phyloP scores from a whole-genome alignment of 2,113 vertebrate species.

The Bufo gargarizans region DNA sequence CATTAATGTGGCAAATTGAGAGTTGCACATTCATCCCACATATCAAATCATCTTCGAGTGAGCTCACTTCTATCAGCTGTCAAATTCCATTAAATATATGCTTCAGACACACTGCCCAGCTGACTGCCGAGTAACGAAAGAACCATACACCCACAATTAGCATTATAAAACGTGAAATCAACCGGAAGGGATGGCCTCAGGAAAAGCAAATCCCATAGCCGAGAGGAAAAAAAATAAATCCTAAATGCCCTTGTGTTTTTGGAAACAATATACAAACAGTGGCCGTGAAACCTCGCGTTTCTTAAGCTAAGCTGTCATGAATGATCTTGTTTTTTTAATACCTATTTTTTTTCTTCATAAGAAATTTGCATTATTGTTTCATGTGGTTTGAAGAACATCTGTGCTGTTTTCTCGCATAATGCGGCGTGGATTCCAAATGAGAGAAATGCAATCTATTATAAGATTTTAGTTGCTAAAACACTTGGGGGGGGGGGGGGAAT shows the following conservation, averaged over 20 bases:
- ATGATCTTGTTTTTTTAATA: constrained; percentile 71
- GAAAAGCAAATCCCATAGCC: constrained; percentile 78
- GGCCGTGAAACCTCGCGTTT: constrained; percentile 65
- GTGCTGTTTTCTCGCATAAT: constrained; percentile 75
- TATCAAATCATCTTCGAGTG: constrained; percentile 98
- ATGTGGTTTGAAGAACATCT: constrained; percentile 78
- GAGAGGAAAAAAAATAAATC: constrained; percentile 67
- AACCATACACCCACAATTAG: constrained; percentile 89
- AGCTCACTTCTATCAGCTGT: constrained; percentile 97
- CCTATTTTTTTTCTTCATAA: constrained; percentile 63
- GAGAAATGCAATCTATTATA: constrained; percentile 75
- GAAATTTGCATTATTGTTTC: constrained; percentile 81
- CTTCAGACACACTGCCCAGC: constrained; percentile 91
- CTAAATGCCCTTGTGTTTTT: constrained; percentile 72
- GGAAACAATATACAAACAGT: constrained; percentile 71
- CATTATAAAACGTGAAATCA: constrained; percentile 99
- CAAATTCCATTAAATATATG: constrained; percentile 98
- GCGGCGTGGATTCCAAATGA: constrained; percentile 70
- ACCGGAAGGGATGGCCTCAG: constrained; percentile 90
- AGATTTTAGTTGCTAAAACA: constrained; percentile 71
- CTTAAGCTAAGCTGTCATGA: constrained; percentile 65
- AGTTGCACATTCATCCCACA: constrained; percentile 92
- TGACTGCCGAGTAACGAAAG: constrained; percentile 91
- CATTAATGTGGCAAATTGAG: constrained; percentile 93
- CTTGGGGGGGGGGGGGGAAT: neutral